phyloP scores from a whole-genome alignment of 2,113 vertebrate species.

The Rhadina sibilatrix region DNA sequence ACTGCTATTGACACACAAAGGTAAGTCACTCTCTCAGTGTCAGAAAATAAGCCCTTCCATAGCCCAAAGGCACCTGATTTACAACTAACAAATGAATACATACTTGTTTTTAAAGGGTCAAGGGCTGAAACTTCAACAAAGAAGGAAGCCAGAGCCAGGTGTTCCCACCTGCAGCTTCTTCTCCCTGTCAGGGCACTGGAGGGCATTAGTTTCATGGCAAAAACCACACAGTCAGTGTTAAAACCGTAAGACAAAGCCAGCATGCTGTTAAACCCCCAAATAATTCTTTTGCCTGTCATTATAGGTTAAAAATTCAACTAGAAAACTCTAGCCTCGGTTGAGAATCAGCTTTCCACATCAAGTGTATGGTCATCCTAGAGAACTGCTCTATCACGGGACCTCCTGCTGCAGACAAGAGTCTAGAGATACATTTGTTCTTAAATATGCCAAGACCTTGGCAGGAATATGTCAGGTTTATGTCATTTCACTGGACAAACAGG shows the following conservation, averaged over 20 bases:
- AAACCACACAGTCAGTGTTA: slow-evolving; percentile 6
- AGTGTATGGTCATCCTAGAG: slow-evolving; percentile 36
- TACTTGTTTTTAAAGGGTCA: slow-evolving; percentile 27
- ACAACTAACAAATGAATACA: slow-evolving; percentile 36
- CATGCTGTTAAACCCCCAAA: neutral
- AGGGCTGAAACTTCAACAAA: slow-evolving; percentile 28
- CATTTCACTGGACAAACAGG: slow-evolving; percentile 76
- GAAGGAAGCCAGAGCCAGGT: slow-evolving; percentile 20
- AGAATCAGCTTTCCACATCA: slow-evolving; percentile 52
- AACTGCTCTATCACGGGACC: slow-evolving; percentile 61
- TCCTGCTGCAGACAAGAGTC: slow-evolving; percentile 70
- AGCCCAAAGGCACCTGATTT: slow-evolving; percentile 57
- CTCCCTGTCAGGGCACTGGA: slow-evolving; percentile 44
- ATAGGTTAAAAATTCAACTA: slow-evolving; percentile 25
- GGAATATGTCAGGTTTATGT: slow-evolving; percentile 66
- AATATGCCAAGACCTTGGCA: slow-evolving; percentile 53
- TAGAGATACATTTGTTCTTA: slow-evolving; percentile 46
- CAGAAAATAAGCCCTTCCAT: slow-evolving; percentile 44
- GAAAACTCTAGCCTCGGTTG: slow-evolving; percentile 29
- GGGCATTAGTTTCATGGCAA: slow-evolving; percentile 42
- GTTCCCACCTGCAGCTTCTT: slow-evolving; percentile 36
- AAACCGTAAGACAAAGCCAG: neutral
- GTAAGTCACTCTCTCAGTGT: slow-evolving; percentile 31
- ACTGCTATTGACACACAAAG: slow-evolving; percentile 29
- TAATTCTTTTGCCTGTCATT: slow-evolving; percentile 22